Conservation (phyloP, 2,113 vertebrate species). For the Crotalus horridus region DNA sequence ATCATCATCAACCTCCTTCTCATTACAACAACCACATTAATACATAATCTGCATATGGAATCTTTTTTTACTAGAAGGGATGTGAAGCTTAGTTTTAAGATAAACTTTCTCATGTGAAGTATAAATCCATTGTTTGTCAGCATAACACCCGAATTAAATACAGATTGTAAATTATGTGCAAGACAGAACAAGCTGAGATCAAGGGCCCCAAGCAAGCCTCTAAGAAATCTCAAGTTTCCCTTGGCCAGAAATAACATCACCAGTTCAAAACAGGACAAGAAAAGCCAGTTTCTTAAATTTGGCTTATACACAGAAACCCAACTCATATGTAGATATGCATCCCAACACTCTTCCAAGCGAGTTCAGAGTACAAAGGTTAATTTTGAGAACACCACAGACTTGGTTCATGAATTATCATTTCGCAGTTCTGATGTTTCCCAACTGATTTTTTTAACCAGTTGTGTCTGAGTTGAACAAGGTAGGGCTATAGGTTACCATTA, state of each 20-base stretch:
- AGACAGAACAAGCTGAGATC: not conserved
- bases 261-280: not conserved
- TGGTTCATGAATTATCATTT: not conserved
- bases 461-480: not conserved
- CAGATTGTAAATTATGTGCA: not conserved
- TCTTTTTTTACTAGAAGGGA: not conserved
- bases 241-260: not conserved
- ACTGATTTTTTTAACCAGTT: not conserved
- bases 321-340: not conserved
- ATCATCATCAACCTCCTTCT: not conserved
- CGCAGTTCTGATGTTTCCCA: not conserved
- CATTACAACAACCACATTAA: not conserved
- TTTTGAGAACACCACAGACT: not conserved
- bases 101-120: not conserved
- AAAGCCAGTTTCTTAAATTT: not conserved
- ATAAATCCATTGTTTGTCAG: not conserved
- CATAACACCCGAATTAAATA: not conserved
- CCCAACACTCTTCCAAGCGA: not conserved
- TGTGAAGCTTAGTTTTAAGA: not conserved
- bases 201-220: not conserved
- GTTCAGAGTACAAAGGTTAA: not conserved
- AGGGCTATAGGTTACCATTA: not conserved
- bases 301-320: not conserved
- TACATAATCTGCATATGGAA: not conserved
- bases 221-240: not conserved